Evolutionary conservation across 2,888 invertebrate genomes (phyloP).

Genomic region (Rhorus exstirpatorius): DNA sequence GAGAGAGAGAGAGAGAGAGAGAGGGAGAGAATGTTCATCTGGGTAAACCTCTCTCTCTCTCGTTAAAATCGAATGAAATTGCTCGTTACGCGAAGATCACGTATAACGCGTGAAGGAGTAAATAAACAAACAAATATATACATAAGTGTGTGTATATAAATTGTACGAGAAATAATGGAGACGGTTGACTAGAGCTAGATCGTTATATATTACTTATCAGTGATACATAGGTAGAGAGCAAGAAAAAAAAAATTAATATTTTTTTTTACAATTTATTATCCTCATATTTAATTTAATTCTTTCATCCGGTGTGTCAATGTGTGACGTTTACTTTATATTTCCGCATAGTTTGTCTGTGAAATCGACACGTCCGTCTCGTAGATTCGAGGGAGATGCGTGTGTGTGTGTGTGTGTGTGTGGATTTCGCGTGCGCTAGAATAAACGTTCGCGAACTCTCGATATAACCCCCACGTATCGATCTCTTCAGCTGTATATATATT

Average conservation of each 20-base stretch:
- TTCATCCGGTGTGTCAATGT: neutral
- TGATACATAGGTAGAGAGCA: neutral
- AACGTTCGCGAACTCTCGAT: conserved; percentile 51
- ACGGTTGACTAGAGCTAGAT: neutral
- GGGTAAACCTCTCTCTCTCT: neutral
- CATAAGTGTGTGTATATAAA: neutral
- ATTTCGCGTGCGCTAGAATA: conserved; percentile 13
- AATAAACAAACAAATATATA: no score
- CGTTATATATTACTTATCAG: no score
- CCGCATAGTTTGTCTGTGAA: conserved; percentile 2
- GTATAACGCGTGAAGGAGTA: conserved; percentile 10
- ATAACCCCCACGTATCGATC: conserved; percentile 49
- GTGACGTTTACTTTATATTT: conserved; percentile 8
- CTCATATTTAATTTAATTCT: neutral
- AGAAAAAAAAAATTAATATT: neutral
- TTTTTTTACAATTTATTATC: neutral
- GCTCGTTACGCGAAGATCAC: conserved; percentile 35
- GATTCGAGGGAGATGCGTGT: neutral
- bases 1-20: no score
- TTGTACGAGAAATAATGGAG: conserved; percentile 1
- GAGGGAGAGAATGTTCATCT: no score
- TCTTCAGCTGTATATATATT: conserved; percentile 11
- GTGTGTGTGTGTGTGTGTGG: conserved; percentile 15
- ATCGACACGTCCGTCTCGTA: conserved; percentile 11
- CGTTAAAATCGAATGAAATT: conserved; percentile 48